phyloP scores from a whole-genome alignment of 2,888 invertebrate species.

The Lottia gigantea region DNA sequence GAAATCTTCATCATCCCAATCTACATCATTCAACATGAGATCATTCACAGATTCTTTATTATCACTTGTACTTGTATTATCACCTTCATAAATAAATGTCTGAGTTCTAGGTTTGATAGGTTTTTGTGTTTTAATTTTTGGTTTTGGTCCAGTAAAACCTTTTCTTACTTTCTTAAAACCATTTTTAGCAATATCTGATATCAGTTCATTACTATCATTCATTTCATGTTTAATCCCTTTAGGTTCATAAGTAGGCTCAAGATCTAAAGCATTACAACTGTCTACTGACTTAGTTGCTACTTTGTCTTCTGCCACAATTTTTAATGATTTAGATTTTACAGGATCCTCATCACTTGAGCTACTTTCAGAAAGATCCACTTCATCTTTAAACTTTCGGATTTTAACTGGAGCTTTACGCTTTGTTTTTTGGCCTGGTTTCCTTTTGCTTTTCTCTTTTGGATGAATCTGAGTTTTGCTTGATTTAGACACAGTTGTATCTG shows the following conservation, averaged over 20 bases:
- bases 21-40: background rate
- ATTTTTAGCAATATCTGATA: background rate
- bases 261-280: background rate
- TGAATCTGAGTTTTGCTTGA: background rate
- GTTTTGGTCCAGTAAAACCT: background rate
- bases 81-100: too few relatives aligned
- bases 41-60: background rate
- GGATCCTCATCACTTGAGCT: slow-evolving; percentile 33
- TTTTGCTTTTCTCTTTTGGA: slow-evolving; percentile 11
- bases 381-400: slow-evolving; percentile 26
- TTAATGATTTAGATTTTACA: slow-evolving; percentile 10
- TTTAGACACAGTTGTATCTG: background rate
- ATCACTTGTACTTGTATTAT: too few relatives aligned
- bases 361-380: slow-evolving; percentile 43
- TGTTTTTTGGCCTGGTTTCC: slow-evolving; percentile 18
- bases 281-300: background rate
- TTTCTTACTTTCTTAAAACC: background rate
- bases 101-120: too few relatives aligned
- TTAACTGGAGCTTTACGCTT: slow-evolving; percentile 10
- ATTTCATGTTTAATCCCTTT: background rate
- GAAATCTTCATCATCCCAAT: slow-evolving; percentile 1
- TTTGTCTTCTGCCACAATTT: background rate
- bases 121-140: too few relatives aligned
- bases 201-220: background rate
- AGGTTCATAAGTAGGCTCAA: background rate